A percentile compares a stretch with the other conserved stretches of the same genome.
Conservation (phyloP, 2,797 vertebrate species). For the Phoxinus dragarum region DNA sequence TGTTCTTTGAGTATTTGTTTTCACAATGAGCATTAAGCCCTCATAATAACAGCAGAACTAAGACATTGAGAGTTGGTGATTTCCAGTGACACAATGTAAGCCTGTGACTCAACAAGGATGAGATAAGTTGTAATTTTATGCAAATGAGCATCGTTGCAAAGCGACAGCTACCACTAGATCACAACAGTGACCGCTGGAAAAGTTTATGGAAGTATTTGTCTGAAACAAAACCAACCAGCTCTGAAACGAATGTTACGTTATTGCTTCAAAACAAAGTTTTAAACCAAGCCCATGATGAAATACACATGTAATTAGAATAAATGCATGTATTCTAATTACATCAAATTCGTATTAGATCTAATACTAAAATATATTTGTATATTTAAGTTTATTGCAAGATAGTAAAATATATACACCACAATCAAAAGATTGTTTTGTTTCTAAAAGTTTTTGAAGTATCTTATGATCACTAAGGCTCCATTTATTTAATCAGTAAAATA, state of each 20-base stretch:
- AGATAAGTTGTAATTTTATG: background rate
- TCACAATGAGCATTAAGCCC: background rate
- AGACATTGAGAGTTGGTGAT: background rate
- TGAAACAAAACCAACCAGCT: background rate
- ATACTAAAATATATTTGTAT: background rate
- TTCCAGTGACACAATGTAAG: background rate
- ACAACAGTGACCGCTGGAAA: background rate
- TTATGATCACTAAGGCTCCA: background rate
- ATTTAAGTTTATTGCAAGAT: background rate
- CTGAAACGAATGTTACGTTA: background rate
- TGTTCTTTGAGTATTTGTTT: slow-evolving; percentile 28
- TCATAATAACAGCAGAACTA: background rate
- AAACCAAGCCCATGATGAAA: background rate
- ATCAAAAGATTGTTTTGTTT: background rate
- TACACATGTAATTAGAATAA: background rate
- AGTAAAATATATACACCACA: background rate
- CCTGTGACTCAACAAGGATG: background rate
- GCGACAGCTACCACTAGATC: background rate
- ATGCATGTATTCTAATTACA: too few relatives aligned
- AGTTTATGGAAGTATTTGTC: background rate
- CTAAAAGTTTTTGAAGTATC: background rate
- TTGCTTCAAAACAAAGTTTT: background rate
- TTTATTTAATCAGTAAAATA: background rate
- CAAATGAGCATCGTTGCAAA: background rate
- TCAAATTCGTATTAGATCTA: too few relatives aligned